Base-by-base conservation (phyloP, 2,888 invertebrate species). In the Nasonia oneida region DNA sequence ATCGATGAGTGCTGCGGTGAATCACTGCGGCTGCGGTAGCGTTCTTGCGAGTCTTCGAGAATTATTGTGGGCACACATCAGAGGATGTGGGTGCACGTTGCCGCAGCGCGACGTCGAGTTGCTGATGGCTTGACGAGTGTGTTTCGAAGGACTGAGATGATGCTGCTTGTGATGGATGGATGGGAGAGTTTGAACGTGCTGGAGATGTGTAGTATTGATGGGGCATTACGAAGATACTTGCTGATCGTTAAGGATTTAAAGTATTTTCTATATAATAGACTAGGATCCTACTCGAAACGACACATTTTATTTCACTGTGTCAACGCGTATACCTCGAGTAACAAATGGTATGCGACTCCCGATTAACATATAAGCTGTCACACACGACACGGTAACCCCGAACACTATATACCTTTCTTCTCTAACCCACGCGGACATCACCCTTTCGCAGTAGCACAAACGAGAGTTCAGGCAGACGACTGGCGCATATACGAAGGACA, bases 401-500 rank as follows among this genome's bases (percentile, higher is more conserved):
- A 1, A 29, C 29, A 1, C 29, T 29, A 29, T 29, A 1, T 29
- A 29, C 1, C 29, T 29, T 29, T 29, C 1, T 29, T 29, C 57
- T n/a, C 57, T 57, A 15, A 18, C 33, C 33, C 5, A 15, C 37
- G 64, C 15, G 70, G 15, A 12, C 14, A 70, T 70, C 37, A 37
- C 70, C 14, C 70, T 70, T 37, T 70, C 70, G 70, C 3, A 8
- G 6, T 18, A 33, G 23, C 70, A 33, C 33, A 18, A 70, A 70
- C 12, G 18, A 33, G 37, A 37, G 37, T 37, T 37, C 15, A 1
- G 10, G 29, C 29, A 23, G 37, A 4, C 10, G 33, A 5, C 14
- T 57, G 77, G 15, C 61, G 77, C 42, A 23, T 8, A 71, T 50
- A 70, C 2, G 29, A 61, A 71, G 29, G 57, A 78, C 71, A 77